Percentiles rank a stretch among this genome's conserved stretches.
Evolutionary conservation across 2,888 invertebrate species (phyloP).

Genomic region (Diogma glabrata): DNA sequence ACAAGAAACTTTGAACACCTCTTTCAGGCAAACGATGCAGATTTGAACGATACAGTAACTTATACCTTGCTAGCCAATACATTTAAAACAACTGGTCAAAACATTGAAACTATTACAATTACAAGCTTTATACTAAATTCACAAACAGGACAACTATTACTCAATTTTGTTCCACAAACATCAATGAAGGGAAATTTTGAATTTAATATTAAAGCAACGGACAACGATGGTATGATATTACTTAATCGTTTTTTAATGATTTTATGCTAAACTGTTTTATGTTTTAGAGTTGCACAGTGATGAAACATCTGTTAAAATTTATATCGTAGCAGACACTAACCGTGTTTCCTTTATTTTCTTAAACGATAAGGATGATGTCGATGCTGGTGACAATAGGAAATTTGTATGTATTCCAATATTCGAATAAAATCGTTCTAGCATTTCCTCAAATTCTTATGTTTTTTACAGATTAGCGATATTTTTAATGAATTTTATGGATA

Average conservation of each 20-base stretch:
- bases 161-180: constrained; percentile 41
- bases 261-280: not conserved
- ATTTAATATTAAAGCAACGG: constrained; percentile 43
- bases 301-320: constrained; percentile 41
- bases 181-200: constrained; percentile 50
- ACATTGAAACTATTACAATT: constrained; percentile 34
- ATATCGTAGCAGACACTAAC: constrained; percentile 44
- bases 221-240: constrained; percentile 40
- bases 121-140: constrained; percentile 35
- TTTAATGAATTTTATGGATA: constrained; percentile 41
- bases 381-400: constrained; percentile 16
- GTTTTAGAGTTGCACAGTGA: constrained; percentile 36
- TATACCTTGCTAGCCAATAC: constrained; percentile 36
- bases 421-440: not conserved
- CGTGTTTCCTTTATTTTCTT: constrained; percentile 44
- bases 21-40: constrained; percentile 45
- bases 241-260: not conserved
- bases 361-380: constrained; percentile 38
- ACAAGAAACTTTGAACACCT: too few species aligned
- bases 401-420: not conserved
- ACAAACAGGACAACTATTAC: constrained; percentile 37
- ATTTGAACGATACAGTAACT: constrained; percentile 33
- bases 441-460: not conserved
- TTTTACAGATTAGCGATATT: constrained; percentile 20
- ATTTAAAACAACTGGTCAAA: constrained; percentile 35